Evolutionary conservation across 23 tunicate species (phyloP), one percentile per base, ranked within the genome.

Genomic region (Halocynthia aurantium): DNA sequence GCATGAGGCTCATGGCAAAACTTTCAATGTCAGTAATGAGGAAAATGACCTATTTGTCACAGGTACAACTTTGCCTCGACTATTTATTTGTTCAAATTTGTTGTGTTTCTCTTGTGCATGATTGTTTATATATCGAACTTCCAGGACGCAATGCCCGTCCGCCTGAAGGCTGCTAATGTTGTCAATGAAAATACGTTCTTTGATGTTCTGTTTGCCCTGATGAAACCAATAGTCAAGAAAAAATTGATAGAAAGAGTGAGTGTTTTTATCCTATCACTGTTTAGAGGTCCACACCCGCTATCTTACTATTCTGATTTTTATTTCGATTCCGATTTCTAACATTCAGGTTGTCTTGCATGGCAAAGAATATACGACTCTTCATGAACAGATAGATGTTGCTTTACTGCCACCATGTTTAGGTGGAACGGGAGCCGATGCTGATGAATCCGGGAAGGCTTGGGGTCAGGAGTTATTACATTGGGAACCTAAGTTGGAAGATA

Each of bases 81-180:
- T 58, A 15, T 13, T 0, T n/a, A 0, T 58, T 58, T 58, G 17
- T 13, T 58, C 17, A n/a, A 58, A 58, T 58, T 58, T 0, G 15
- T 58, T 58, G 15, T 4, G 17, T n/a, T 58, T 58, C 17, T 13
- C 63, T 58, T 58, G 15, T 13, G 15, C 17, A 58, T 58, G n/a
- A 15, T 58, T 58, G 12, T 17, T 11, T 67, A 12, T 11, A 67
- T 2, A 50, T n/a, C 62, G 13, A 61, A 82, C 7, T 90, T 70
- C 70, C 89, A 90, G 71, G 97, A 91, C 55, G 90, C 90, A 51
- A 91, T 91, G 97, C 97, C 97, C 7, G 51, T 91, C 10, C 73
- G 97, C 21, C 81, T 76, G 66, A 85, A 77, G 57, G 80, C 86
- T 7, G 58, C 78, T 51, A 82, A 91, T 53, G 10, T 91, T 9